Base-by-base conservation (phyloP, 2,797 vertebrate genomes). In the Pseudomugil gertrudae region DNA sequence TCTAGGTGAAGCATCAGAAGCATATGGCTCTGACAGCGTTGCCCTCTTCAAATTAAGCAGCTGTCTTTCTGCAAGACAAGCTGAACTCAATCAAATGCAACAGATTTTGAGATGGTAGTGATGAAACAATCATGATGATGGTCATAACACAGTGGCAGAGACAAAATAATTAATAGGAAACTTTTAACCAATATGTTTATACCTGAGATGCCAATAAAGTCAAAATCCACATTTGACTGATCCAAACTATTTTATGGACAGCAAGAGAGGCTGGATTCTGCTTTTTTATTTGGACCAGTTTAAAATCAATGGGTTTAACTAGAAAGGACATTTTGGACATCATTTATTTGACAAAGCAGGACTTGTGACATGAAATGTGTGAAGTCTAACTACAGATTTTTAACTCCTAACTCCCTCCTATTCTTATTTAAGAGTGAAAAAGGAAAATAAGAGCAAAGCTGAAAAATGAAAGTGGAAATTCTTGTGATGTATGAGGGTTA, bases 11-110 rank as follows among this genome's bases (percentile, higher is more conserved):
- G 62, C 69, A 52, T 86, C 75, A 63, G 66, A 71, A 72, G 78
- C 87, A 85, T 81, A 84, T 74, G 83, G 79, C 69, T 83, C 57
- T 51, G 76, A 80, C 65, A 61, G 79, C 63, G 45, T 77, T 68
- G 7, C 26, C 29, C 65, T 45, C 51, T 58, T 76, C 57, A 78
- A 80, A 63, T 76, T 64, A 78, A 47, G 79, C 74, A 71, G 80
- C 62, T 2, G 40, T 29, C 13, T 63, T 61, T 57, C 74, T 63
- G 69, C 55, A 13, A 11, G 48, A 32, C 8, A 4, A 66, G 67
- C 27, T 53, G 65, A 80, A 78, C 74, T 56, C 60, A 56, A 69
- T 70, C 79, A 58, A 62, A 50, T 5, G 8, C 51, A 23, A n/a
- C 60, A 43, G 63, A 88, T 64, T 77, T 75, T 69, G 71, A 75